Percentiles rank a stretch among this genome's conserved stretches.
Evolutionary conservation across 1,140 invertebrate species (phyloP).

Genomic region (Drosophila busckii): DNA sequence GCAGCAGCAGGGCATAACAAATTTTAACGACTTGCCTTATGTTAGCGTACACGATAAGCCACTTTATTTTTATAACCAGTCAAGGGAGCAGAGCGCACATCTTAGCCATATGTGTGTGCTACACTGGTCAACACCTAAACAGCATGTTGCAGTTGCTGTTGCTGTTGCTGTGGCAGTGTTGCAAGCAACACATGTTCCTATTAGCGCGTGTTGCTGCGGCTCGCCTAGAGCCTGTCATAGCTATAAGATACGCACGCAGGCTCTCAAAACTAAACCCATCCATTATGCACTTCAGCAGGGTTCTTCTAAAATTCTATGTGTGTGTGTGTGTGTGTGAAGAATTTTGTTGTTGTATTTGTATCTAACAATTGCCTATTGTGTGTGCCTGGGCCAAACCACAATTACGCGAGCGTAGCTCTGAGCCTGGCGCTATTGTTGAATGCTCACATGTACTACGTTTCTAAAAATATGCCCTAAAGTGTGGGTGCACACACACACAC

Average conservation of each 20-base stretch:
- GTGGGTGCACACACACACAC: slow-evolving; percentile 16
- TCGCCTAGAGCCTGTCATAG: slow-evolving; percentile 44
- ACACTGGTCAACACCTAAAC: slow-evolving; percentile 32
- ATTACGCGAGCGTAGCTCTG: slow-evolving; percentile 35
- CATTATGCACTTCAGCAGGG: slow-evolving; percentile 53
- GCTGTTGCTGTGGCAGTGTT: too few relatives aligned
- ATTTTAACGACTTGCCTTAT: slow-evolving; percentile 41
- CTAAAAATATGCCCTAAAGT: slow-evolving; percentile 35
- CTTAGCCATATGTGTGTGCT: slow-evolving; percentile 15
- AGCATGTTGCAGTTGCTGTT: too few relatives aligned
- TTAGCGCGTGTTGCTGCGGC: slow-evolving; percentile 64
- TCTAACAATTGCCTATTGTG: slow-evolving; percentile 71
- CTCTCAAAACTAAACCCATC: slow-evolving; percentile 34
- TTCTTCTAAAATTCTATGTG: slow-evolving; percentile 7
- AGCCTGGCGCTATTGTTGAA: slow-evolving; percentile 61
- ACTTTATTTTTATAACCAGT: slow-evolving; percentile 60
- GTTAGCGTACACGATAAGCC: slow-evolving; percentile 53
- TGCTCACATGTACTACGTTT: slow-evolving; percentile 31
- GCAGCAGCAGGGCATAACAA: slow-evolving; percentile 28
- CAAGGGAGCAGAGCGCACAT: not conserved
- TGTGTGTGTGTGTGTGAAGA: too few relatives aligned
- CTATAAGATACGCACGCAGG: slow-evolving; percentile 39
- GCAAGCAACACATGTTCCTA: slow-evolving; percentile 62
- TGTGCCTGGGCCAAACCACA: slow-evolving; percentile 35
- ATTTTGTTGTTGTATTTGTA: too few relatives aligned